These are phyloP conservation scores for Perca schrenkii DNA, from an alignment of 2,113 vertebrate species.

Conservation along the genomic window DNA sequence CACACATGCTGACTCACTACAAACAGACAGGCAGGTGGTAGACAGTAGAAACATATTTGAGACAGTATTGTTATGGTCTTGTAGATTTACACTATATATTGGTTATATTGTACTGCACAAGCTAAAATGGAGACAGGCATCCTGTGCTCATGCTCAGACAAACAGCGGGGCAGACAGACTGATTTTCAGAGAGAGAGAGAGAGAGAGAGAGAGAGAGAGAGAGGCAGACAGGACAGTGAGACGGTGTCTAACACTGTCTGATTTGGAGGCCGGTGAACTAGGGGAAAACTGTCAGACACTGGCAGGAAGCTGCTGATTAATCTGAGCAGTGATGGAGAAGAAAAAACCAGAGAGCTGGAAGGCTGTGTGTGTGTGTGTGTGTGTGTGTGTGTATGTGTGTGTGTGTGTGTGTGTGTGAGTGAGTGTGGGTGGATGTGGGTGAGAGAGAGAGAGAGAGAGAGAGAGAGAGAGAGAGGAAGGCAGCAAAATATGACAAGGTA, in stretches of 20 bases:
- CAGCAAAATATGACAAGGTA: slow-evolving; percentile 38
- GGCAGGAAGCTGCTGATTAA: slow-evolving; percentile 70
- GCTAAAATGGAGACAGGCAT: not conserved
- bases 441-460: not conserved
- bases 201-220: not conserved
- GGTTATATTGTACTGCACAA: not conserved
- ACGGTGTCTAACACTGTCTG: slow-evolving; percentile 50
- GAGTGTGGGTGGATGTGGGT: not conserved
- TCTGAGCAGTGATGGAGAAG: slow-evolving; percentile 68
- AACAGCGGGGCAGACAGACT: not conserved
- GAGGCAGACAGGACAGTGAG: slow-evolving; percentile 28
- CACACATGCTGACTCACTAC: slow-evolving; percentile 34
- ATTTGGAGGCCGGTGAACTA: slow-evolving; percentile 60
- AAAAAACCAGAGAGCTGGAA: slow-evolving; percentile 38
- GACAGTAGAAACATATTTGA: not conserved
- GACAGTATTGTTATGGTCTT: not conserved
- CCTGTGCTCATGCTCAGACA: not conserved
- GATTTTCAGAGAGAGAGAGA: not conserved
- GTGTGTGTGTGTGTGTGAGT: slow-evolving; percentile 15
- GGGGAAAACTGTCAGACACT: slow-evolving; percentile 65
- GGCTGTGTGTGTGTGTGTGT: slow-evolving; percentile 12
- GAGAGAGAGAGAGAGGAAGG: slow-evolving; percentile 1
- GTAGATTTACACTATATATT: not conserved
- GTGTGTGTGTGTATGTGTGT: slow-evolving; percentile 33
- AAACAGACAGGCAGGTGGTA: not conserved